A percentile compares a stretch with the other conserved stretches of the same genome.
phyloP scores from a whole-genome alignment of 1,140 invertebrate genomes.

The Chymomyza costata region DNA sequence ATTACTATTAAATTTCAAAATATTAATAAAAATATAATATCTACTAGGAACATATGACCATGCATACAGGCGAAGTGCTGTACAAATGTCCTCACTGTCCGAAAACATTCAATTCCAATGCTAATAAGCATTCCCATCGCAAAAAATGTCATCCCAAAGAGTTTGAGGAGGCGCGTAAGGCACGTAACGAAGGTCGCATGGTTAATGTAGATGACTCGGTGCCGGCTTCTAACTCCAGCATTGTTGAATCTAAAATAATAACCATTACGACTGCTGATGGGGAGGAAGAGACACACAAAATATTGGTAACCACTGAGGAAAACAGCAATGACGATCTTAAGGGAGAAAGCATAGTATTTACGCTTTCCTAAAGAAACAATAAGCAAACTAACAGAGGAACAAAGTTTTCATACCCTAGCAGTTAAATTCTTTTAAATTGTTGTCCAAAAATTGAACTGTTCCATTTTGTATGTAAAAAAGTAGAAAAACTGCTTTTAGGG shows the following conservation, averaged over 20 bases:
- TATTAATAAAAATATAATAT: constrained; percentile 2
- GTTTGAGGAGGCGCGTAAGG: constrained; percentile 55
- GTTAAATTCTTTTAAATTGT: not conserved
- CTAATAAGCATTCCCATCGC: constrained; percentile 70
- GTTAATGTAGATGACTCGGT: constrained; percentile 1
- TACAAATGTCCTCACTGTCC: constrained; percentile 72
- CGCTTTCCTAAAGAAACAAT: constrained; percentile 43
- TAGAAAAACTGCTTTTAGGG: too few species aligned
- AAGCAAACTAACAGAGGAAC: too few species aligned
- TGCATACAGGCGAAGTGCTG: constrained; percentile 67
- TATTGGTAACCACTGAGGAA: constrained; percentile 36
- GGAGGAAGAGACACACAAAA: constrained; percentile 41
- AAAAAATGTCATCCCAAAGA: constrained; percentile 70
- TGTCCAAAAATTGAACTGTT: too few species aligned
- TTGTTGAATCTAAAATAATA: constrained; percentile 15
- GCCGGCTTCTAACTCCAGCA: not conserved
- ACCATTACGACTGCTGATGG: constrained; percentile 38
- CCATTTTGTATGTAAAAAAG: too few species aligned
- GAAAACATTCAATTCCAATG: constrained; percentile 70
- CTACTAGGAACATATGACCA: constrained; percentile 65
- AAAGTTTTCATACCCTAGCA: too few species aligned
- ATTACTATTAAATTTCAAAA: not conserved
- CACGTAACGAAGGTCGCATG: constrained; percentile 42
- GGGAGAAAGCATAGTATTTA: constrained; percentile 49
- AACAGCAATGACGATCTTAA: constrained; percentile 34